These are phyloP conservation scores for Mesochorus sp. DNA, from an alignment of 2,888 invertebrate genomes.

Conservation along the genomic window DNA sequence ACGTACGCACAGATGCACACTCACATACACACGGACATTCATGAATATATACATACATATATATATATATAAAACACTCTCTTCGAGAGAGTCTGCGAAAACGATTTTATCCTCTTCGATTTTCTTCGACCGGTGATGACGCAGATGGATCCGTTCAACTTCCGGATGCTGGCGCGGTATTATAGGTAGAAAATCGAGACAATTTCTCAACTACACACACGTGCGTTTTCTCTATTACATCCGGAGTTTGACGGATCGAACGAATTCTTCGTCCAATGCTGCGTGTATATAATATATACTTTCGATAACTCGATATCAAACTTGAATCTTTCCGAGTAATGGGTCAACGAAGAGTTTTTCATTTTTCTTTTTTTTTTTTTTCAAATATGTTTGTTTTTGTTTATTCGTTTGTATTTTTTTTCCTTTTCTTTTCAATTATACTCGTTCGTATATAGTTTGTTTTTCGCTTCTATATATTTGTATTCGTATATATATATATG, in stretches of 20 bases:
- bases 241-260: slow-evolving; percentile 18
- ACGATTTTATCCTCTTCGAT: slow-evolving; percentile 41
- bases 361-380: background rate
- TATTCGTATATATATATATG: background rate
- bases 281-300: background rate
- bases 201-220: slow-evolving; percentile 25
- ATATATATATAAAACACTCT: background rate
- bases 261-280: background rate
- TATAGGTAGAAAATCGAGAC: slow-evolving; percentile 20
- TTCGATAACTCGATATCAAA: slow-evolving; percentile 16
- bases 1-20: background rate
- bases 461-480: too few relatives aligned
- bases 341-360: background rate
- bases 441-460: background rate
- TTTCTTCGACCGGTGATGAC: slow-evolving; percentile 29
- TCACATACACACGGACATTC: background rate
- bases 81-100: background rate
- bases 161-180: background rate
- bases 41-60: background rate
- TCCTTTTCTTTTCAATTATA: background rate
- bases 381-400: too few relatives aligned
- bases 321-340: slow-evolving; percentile 12
- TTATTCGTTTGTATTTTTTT: background rate
- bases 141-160: slow-evolving; percentile 34
- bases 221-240: background rate